A percentile compares a stretch with the other conserved stretches of the same genome.
phyloP scores from a whole-genome alignment of 2,888 invertebrate genomes.

The Mythimna vitellina region DNA sequence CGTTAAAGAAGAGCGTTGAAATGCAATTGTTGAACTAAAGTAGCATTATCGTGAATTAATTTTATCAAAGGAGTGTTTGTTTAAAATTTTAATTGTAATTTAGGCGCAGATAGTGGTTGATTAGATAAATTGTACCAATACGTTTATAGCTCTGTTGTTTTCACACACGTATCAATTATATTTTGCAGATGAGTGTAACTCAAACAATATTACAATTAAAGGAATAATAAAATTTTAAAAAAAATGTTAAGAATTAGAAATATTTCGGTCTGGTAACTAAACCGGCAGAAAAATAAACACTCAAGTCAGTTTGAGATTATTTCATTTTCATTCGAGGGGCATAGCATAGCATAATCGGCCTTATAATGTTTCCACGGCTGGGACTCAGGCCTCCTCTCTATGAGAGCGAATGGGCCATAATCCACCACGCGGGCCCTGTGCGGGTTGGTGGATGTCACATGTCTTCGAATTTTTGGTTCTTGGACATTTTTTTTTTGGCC shows the following conservation, averaged over 20 bases:
- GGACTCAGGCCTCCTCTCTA: no score
- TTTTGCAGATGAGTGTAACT: no score
- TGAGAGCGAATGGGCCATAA: no score
- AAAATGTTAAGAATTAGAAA: not conserved
- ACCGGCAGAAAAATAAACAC: not conserved
- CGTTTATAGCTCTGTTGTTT: not conserved
- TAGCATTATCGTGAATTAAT: conserved; percentile 11
- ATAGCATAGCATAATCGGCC: no score
- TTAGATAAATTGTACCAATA: conserved; percentile 19
- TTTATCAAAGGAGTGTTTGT: conserved; percentile 21
- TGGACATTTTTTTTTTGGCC: no score
- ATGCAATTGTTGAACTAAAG: not conserved
- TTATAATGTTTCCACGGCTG: no score
- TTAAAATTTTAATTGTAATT: conserved; percentile 12
- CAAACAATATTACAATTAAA: not conserved
- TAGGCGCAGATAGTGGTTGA: conserved; percentile 25
- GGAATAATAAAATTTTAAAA: not conserved
- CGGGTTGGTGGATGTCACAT: no score
- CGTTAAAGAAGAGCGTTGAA: conserved; percentile 1
- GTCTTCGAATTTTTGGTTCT: no score
- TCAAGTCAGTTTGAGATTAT: not conserved
- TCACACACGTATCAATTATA: no score
- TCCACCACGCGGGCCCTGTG: no score
- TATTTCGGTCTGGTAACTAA: not conserved
- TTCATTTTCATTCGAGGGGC: no score